A percentile compares a stretch with the other conserved stretches of the same genome.
These are phyloP conservation scores for Pelecanoides urinatrix DNA, from an alignment of 2,113 vertebrate species.

Conservation along the genomic window DNA sequence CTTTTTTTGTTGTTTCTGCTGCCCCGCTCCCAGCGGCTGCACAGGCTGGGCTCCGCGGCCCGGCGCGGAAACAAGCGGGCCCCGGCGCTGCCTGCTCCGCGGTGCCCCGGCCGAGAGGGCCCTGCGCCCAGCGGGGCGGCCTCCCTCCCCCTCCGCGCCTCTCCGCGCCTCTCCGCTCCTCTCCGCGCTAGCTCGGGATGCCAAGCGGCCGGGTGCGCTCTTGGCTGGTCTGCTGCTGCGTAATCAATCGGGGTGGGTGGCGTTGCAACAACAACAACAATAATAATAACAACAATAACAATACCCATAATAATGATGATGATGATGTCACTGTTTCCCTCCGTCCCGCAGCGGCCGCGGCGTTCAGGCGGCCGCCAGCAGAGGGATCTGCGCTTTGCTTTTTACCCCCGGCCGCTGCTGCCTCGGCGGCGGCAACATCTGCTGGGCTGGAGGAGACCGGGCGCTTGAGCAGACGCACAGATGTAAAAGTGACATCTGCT, in stretches of 20 bases:
- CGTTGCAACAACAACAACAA: neutral
- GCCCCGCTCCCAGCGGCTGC: neutral
- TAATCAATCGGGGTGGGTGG: neutral
- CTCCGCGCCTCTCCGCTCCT: neutral
- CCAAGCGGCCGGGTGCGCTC: neutral
- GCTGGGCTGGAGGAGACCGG: conserved; percentile 65
- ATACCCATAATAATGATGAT: too few species aligned
- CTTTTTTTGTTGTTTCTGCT: neutral
- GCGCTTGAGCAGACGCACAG: conserved; percentile 84
- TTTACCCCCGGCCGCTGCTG: neutral
- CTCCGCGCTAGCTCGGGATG: neutral
- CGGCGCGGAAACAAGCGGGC: too few species aligned
- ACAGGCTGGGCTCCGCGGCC: neutral
- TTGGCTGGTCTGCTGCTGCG: neutral
- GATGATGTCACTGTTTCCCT: neutral
- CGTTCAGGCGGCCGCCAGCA: conserved; percentile 31
- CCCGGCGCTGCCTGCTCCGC: neutral
- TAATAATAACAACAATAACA: neutral
- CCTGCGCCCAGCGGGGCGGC: too few species aligned
- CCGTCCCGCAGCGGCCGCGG: neutral
- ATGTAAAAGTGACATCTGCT: conserved; percentile 95
- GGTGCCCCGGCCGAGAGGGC: too few species aligned
- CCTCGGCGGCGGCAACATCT: conserved; percentile 74
- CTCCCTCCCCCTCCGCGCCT: neutral
- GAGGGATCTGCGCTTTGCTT: conserved; percentile 49